These are phyloP conservation scores for Stictonetta naevosa DNA, from an alignment of 2,113 vertebrate genomes.

Conservation along the genomic window DNA sequence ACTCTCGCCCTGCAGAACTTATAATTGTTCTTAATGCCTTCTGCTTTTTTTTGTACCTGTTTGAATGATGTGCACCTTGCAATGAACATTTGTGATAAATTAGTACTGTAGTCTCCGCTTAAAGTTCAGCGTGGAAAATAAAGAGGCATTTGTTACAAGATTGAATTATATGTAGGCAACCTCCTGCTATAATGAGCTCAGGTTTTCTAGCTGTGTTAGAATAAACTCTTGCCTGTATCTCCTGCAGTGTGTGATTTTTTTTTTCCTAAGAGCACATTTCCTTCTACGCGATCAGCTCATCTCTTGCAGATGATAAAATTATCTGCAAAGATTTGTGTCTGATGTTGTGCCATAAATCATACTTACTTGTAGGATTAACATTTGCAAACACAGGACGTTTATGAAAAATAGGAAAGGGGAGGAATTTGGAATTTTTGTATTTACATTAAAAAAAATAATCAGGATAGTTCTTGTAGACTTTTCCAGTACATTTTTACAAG, in stretches of 20 bases:
- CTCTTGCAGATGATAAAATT: conserved; percentile 57
- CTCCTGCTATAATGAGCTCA: conserved; percentile 43
- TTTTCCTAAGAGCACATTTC: conserved; percentile 9
- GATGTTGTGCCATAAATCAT: conserved; percentile 39
- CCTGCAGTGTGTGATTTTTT: conserved; percentile 5
- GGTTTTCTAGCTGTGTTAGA: conserved; percentile 19
- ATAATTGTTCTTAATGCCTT: not conserved
- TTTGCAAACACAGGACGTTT: conserved; percentile 26
- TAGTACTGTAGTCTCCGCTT: not conserved
- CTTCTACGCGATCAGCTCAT: conserved; percentile 47
- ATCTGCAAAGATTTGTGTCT: conserved; percentile 44
- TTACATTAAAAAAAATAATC: not conserved
- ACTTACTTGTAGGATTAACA: conserved; percentile 27
- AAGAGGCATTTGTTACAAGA: not conserved
- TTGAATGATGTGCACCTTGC: not conserved
- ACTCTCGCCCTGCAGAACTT: not conserved
- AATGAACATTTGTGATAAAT: not conserved
- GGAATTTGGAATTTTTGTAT: not conserved
- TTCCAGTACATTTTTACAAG: not conserved
- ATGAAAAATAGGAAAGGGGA: not conserved
- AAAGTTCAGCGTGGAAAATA: conserved; percentile 8
- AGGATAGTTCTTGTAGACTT: not conserved
- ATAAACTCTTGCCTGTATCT: conserved; percentile 16
- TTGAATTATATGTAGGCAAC: conserved; percentile 16
- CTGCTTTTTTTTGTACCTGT: not conserved